Evolutionary conservation across 1,140 invertebrate species (phyloP).

Genomic region (Hylaeus anthracinus): DNA sequence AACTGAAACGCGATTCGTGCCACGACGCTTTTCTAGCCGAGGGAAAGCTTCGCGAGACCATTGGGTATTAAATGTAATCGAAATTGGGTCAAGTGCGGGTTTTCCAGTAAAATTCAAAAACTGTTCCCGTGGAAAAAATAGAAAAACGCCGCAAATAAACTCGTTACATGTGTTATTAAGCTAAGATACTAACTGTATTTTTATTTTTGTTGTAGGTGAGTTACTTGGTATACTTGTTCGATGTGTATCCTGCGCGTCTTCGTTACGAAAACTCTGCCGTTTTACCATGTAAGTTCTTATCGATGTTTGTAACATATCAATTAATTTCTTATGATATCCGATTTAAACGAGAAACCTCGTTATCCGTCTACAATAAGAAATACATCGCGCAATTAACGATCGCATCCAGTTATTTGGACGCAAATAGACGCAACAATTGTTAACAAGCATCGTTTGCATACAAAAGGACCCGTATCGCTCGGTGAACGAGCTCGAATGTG

Average conservation of each 20-base stretch:
- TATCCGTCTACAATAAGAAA: neutral
- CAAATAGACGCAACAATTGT: neutral
- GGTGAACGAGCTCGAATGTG: constrained; percentile 12
- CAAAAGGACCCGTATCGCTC: neutral
- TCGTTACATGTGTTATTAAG: too few relatives aligned
- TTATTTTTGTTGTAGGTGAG: constrained; percentile 59
- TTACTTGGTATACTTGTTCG: constrained; percentile 27
- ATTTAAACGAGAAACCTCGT: too few relatives aligned
- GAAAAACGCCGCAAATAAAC: neutral
- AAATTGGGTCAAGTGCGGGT: constrained; percentile 37
- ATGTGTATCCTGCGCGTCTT: neutral
- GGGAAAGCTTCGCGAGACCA: constrained; percentile 10
- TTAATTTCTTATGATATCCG: too few relatives aligned
- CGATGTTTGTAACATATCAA: neutral
- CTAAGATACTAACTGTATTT: neutral
- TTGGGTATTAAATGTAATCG: neutral
- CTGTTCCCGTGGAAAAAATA: neutral
- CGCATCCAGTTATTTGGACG: neutral
- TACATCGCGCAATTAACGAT: neutral
- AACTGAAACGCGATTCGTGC: constrained; percentile 40
- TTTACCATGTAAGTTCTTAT: constrained; percentile 42
- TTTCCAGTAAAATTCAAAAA: constrained; percentile 3
- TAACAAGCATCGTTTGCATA: neutral
- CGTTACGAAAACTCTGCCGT: neutral
- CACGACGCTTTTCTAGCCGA: constrained; percentile 13